These are phyloP conservation scores for Oncorhynchus keta DNA, from an alignment of 2,113 vertebrate genomes.

Conservation along the genomic window DNA sequence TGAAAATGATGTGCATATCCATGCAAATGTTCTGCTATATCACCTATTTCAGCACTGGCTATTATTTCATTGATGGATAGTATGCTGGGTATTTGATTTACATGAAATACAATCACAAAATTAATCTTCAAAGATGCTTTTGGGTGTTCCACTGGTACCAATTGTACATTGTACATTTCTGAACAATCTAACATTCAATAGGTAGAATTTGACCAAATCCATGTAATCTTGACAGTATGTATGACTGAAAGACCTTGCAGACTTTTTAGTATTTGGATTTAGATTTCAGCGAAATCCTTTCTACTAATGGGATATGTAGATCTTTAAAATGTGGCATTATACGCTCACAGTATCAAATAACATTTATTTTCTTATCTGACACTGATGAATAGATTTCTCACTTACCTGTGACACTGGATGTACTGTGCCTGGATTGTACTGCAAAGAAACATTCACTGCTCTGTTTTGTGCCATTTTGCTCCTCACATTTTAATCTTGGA, in stretches of 20 bases:
- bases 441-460: neutral
- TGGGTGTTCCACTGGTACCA: neutral
- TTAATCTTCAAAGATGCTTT: neutral
- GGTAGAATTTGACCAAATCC: neutral
- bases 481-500: too few relatives aligned
- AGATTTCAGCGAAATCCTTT: neutral
- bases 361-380: neutral
- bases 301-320: neutral
- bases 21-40: neutral
- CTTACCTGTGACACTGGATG: neutral
- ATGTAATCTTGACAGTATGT: neutral
- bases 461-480: too few relatives aligned
- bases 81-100: neutral
- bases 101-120: neutral
- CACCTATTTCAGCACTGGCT: neutral
- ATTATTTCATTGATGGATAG: neutral
- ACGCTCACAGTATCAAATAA: neutral
- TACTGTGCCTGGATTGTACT: neutral
- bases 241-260: neutral
- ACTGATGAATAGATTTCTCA: neutral
- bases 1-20: neutral
- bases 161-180: neutral
- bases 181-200: neutral
- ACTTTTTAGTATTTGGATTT: neutral
- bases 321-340: neutral